Conservation (phyloP, 1,140 invertebrate genomes). For the Thaumatotibia leucotreta region DNA sequence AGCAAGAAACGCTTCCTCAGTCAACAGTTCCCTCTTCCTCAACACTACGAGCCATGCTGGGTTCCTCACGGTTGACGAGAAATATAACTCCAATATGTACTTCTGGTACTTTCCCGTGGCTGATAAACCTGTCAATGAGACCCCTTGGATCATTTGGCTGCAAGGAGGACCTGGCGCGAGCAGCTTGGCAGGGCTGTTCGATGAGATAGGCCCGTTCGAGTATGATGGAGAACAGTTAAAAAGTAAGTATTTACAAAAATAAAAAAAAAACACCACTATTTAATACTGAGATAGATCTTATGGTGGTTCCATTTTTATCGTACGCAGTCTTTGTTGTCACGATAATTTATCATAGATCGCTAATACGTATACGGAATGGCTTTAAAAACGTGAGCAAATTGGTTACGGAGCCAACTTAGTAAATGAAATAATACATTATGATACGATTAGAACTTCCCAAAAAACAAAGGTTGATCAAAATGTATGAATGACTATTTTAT, state of each 20-base stretch:
- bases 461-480: too few relatives aligned
- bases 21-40: conserved; percentile 39
- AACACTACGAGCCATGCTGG: conserved; percentile 50
- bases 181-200: conserved; percentile 83
- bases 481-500: too few relatives aligned
- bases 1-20: conserved; percentile 37
- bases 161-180: conserved; percentile 85
- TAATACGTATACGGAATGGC: too few relatives aligned
- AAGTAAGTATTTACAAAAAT: conserved; percentile 43
- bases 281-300: too few relatives aligned
- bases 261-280: too few relatives aligned
- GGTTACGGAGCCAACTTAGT: too few relatives aligned
- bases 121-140: conserved; percentile 48
- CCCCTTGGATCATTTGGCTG: conserved; percentile 88
- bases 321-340: too few relatives aligned
- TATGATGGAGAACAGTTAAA: conserved; percentile 40
- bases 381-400: too few relatives aligned
- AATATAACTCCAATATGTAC: conserved; percentile 87
- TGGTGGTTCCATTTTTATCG: too few relatives aligned
- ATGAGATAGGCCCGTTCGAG: conserved; percentile 80
- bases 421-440: too few relatives aligned
- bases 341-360: too few relatives aligned
- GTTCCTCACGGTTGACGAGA: conserved; percentile 78
- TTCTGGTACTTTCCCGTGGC: conserved; percentile 91
- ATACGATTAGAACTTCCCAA: too few relatives aligned